A percentile compares a stretch with the other conserved stretches of the same genome.
Evolutionary conservation across 1,140 invertebrate genomes (phyloP).

Genomic region (Palaemon carinicauda): DNA sequence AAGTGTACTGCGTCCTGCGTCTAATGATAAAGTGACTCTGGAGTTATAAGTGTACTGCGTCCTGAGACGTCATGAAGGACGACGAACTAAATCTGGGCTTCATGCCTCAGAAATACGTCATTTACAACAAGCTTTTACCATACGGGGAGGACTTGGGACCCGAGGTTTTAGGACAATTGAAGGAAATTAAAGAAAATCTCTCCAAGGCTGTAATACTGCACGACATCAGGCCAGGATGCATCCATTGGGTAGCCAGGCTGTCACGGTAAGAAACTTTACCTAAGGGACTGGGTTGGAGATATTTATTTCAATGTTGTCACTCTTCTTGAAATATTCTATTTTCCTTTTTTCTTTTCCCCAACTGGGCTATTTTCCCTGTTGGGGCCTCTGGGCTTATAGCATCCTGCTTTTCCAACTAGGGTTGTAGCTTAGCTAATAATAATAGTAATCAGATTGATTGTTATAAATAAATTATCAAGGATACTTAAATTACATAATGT

Average conservation of each 20-base stretch:
- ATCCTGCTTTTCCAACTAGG: too few species aligned
- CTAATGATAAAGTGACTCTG: neutral
- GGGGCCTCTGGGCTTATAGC: too few species aligned
- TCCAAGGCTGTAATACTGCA: constrained; percentile 73
- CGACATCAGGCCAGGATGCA: constrained; percentile 75
- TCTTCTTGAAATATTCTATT: too few species aligned
- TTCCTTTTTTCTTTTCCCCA: too few species aligned
- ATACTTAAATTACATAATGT: too few species aligned
- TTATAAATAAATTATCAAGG: too few species aligned
- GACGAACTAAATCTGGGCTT: constrained; percentile 59
- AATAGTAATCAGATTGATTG: too few species aligned
- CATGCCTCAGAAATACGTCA: constrained; percentile 71
- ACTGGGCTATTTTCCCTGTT: too few species aligned
- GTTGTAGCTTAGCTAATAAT: too few species aligned
- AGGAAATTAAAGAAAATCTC: constrained; percentile 76
- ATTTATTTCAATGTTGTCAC: too few species aligned
- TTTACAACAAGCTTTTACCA: constrained; percentile 75
- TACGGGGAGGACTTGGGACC: constrained; percentile 73
- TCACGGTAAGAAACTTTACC: constrained; percentile 32
- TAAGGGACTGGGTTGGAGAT: too few species aligned
- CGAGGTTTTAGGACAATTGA: constrained; percentile 68
- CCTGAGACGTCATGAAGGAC: constrained; percentile 7
- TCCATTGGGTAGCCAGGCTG: constrained; percentile 69
- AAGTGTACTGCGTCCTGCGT: neutral
- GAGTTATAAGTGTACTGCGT: too few species aligned